Evolutionary conservation across 2,888 invertebrate species (phyloP), one percentile per base, ranked within the genome.

Genomic region (Galeruca laticollis): DNA sequence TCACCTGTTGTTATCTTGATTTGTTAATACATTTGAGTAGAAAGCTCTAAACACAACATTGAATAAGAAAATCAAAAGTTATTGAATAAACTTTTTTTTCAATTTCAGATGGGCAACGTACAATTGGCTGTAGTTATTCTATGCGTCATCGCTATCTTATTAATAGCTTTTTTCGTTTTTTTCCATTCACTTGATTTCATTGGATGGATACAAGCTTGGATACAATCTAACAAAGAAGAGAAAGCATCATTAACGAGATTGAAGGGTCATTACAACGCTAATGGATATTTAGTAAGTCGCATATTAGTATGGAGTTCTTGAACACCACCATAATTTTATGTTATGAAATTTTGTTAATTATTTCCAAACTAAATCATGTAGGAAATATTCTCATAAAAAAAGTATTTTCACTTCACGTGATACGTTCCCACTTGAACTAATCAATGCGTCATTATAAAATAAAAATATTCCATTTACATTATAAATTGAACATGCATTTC

Each of bases 271-370:
- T 91, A 89, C 79, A 90, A 90, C 81, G 89, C 90, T 26, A 91
- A 91, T 79, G 91, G 91, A 76, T 90, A 89, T 81, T 86, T 91
- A 87, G 91, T 91, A 83, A 87, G 87, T 84, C 13, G 13, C 15
- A 18, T 18, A 47, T 47, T 15, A 3, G 26, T 26, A 47, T 18
- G 15, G 9, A 18, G 18, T 1, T 47, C 2, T 15, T 18, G 8
- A 47, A 18, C n/a, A 47, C 8, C 18, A 15, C n/a, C 5, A 4
- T 0, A 15, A 40, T 40, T 11, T 40, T n/a, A n/a, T n/a, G n/a
- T n/a, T n/a, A n/a, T n/a, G n/a, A n/a, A n/a, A n/a, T n/a, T n/a
- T n/a, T n/a, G n/a, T n/a, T n/a, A n/a, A n/a, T n/a, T n/a, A n/a
- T n/a, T n/a, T n/a, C n/a, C n/a, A n/a, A n/a, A n/a, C n/a, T n/a